Conservation (phyloP, 2,888 invertebrate genomes). For the Synanthedon vespiformis region DNA sequence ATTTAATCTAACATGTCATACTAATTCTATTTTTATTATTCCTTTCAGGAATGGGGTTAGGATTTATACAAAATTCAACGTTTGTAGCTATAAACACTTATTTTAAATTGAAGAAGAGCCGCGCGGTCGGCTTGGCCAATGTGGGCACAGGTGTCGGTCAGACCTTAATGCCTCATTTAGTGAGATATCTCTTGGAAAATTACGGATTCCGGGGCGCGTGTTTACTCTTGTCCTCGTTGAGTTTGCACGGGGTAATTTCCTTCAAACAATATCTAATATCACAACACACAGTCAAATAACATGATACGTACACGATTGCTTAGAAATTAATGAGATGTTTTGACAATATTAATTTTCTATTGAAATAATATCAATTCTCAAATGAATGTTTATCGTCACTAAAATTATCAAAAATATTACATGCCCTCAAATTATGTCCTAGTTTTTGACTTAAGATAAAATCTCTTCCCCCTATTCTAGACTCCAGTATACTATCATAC, state of each 20-base stretch:
- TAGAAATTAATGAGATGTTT: neutral
- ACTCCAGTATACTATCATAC: too few species aligned
- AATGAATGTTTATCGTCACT: neutral
- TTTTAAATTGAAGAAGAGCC: constrained; percentile 75
- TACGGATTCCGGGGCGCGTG: constrained; percentile 76
- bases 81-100: constrained; percentile 80
- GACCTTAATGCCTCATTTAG: constrained; percentile 79
- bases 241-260: constrained; percentile 72
- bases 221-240: constrained; percentile 72
- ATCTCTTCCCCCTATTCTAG: too few species aligned
- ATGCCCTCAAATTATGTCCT: neutral
- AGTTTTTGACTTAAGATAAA: too few species aligned
- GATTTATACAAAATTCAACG: constrained; percentile 77
- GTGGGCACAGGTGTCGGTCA: constrained; percentile 83
- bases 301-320: neutral
- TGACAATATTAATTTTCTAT: neutral
- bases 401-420: neutral
- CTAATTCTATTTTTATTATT: neutral
- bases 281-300: constrained; percentile 5
- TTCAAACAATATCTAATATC: constrained; percentile 3
- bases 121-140: constrained; percentile 81
- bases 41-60: constrained; percentile 74
- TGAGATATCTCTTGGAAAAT: constrained; percentile 73
- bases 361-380: neutral
- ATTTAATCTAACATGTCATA: too few species aligned